Percentiles rank a stretch among this genome's conserved stretches.
Conservation (phyloP, 2,888 invertebrate genomes). For the Sminthurides aquaticus region DNA sequence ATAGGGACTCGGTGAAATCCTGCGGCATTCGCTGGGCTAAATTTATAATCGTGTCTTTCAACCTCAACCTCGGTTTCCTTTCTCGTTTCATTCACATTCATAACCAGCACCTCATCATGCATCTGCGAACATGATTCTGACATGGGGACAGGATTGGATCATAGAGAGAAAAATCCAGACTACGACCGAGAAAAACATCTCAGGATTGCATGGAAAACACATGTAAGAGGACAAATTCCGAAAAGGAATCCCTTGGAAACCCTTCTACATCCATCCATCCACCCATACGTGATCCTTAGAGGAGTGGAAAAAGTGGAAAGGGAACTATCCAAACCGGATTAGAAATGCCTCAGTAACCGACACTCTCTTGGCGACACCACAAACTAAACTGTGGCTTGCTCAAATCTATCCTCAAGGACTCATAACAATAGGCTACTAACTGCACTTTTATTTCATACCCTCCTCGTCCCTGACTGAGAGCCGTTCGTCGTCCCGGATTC, state of each 20-base stretch:
- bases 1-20: too few species aligned
- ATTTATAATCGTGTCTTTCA: neutral
- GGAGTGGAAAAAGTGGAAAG: too few species aligned
- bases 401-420: neutral
- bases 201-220: neutral
- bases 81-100: neutral
- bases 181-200: neutral
- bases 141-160: too few species aligned
- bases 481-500: too few species aligned
- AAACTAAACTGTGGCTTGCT: neutral
- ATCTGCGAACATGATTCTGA: neutral
- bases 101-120: neutral
- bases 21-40: too few species aligned
- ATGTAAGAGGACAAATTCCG: neutral
- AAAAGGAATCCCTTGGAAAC: neutral
- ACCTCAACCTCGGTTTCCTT: neutral
- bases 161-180: neutral
- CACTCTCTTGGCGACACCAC: neutral
- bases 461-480: too few species aligned
- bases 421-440: neutral
- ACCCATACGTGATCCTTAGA: neutral
- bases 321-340: neutral
- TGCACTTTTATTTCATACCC: too few species aligned
- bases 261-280: neutral
- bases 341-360: neutral